Base-by-base conservation (phyloP, 2,797 vertebrate genomes). In the Spea hammondii region DNA sequence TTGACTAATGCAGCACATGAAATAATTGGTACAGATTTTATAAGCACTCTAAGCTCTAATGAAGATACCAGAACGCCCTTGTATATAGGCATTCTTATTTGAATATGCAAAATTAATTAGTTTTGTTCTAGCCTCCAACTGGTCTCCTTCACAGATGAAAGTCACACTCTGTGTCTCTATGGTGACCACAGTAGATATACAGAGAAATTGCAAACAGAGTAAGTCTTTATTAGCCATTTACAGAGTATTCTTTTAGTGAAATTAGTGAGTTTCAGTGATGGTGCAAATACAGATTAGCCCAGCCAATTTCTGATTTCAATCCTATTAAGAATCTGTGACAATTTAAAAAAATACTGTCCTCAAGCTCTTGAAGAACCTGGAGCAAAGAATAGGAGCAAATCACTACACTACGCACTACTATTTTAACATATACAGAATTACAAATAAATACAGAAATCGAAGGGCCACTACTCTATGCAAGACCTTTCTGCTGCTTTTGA, bases 101-200 rank as follows among this genome's bases (percentile, higher is more conserved):
- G 83, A 84, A 85, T 85, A 88, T 88, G 85, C 83, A 85, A 83
- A 89, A 90, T 90, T 91, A 92, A 92, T 92, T 90, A 88, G 86
- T 80, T 84, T 88, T 88, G 87, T 89, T 90, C 87, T 79, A 84
- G 85, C 85, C 32, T 55, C 49, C 45, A n/a, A 69, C 55, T 67
- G 64, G 70, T 79, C 84, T 85, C 86, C 89, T 88, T 68, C 32
- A 64, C 54, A 62, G 54, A 79, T 79, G 17, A 74, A 70, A 79
- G 78, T 64, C 50, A 65, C 17, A 76, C 51, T 76, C 60, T 71
- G 60, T 74, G 79, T 80, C 67, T 80, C 79, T 80, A 76, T 75
- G 73, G 79, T 76, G 79, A 80, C 68, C 78, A 76, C 59, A 67
- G 50, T 44, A 60, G 66, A 55, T 32, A 80, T 65, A 48, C 59